Evolutionary conservation across 2,113 vertebrate genomes (phyloP), one percentile per base, ranked within the genome.

Genomic region (Lichenostomus cassidix): DNA sequence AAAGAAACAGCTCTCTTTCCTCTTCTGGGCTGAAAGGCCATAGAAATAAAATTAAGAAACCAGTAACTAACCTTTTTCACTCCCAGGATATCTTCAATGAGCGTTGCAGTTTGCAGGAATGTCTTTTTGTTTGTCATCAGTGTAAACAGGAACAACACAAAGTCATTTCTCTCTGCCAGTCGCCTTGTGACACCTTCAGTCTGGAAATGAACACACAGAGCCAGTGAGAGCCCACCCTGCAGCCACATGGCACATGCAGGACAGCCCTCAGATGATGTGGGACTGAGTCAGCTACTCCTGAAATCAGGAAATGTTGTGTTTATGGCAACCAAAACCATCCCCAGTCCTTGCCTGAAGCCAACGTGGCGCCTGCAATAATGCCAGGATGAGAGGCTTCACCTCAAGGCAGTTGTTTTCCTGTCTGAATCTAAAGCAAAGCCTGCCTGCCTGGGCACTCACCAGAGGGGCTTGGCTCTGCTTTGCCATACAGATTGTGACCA

Each of bases 91-190:
- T 99, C 99, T 97, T 99, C 99, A 86, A 99, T 99, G 59, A 99
- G 98, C 0, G 99, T 99, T n/a, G 99, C 99, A 37, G 99, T 99
- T 97, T 99, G 99, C 18, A 99, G 98, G 95, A 99, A 99, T 68
- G 99, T 99, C 97, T 99, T 99, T 96, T 99, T 99, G 97, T 99
- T 99, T 52, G 99, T 99, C 99, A 99, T 99, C 89, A 99, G 92
- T 70, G 99, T 99, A 97, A 99, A 99, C 69, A 99, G 97, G 96
- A 99, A 99, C 85, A 99, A 97, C 78, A 99, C 99, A 93, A 99
- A 99, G 96, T 99, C 99, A 12, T 99, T 99, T 94, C 99, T 98
- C n/a, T 99, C 98, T 18, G 99, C 99, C 93, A 99, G 82, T 86
- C 98, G 98, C 95, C 98, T 99, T 3, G 99, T 99, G 92, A 99